Evolutionary conservation across 2,888 invertebrate species (phyloP).

Genomic region (Tetragonula carbonaria): DNA sequence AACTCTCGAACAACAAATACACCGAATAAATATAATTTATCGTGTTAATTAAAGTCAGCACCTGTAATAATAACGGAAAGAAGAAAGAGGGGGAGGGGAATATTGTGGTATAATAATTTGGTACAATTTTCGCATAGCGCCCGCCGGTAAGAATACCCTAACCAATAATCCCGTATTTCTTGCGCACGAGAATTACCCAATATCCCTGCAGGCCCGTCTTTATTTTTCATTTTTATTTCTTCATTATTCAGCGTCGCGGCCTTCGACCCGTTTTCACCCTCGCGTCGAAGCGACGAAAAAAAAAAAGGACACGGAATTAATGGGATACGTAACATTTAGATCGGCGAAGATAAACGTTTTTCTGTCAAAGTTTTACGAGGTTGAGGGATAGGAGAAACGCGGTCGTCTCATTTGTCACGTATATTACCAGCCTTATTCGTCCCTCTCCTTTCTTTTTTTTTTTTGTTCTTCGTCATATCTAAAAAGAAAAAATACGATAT

Average conservation of each 20-base stretch:
- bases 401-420: conserved; percentile 11
- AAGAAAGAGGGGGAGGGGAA: no score
- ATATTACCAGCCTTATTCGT: background rate
- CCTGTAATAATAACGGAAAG: no score
- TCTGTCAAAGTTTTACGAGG: conserved; percentile 25
- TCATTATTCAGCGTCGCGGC: background rate
- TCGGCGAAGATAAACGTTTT: conserved; percentile 35
- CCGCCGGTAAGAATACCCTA: no score
- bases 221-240: conserved; percentile 18
- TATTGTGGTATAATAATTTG: no score
- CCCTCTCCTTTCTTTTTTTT: background rate
- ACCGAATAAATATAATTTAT: no score
- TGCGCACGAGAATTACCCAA: background rate
- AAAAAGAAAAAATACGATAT: no score
- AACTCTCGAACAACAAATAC: no score
- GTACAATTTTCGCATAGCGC: no score
- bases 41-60: no score
- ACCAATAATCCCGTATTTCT: background rate
- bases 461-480: background rate
- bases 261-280: background rate
- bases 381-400: background rate
- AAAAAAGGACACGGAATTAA: conserved; percentile 35
- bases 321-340: conserved; percentile 30
- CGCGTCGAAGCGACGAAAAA: background rate
- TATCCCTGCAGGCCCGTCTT: background rate